Base-by-base conservation (phyloP, 1,140 invertebrate species). In the Pseudomyrmex pallidus region DNA sequence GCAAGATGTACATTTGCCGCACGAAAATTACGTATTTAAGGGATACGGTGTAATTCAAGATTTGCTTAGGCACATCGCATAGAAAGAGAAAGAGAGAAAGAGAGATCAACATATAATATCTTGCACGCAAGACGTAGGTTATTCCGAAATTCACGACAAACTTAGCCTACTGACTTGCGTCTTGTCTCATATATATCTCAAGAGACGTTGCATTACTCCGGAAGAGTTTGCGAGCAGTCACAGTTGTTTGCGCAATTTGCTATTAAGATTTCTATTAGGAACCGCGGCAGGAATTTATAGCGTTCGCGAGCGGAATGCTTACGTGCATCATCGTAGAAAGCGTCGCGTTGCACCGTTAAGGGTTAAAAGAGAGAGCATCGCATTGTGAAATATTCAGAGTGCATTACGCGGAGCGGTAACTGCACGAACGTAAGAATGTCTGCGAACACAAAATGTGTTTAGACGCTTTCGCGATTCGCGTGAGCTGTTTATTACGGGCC, bases 11-110 rank as follows among this genome's bases (percentile, higher is more conserved):
- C 54, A 35, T 68, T 76, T 59, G 68, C 67, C 72, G 70, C 67
- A 44, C 85, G 73, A 44, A 78, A 86, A 86, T 87, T 67, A 83
- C 44, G 72, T 72, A 25, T 68, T 78, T 78, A 76, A 44, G 50
- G 17, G 1, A 54, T 59, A 68, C 63, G 25, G n/a, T 56, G 74
- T 67, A 56, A 57, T 68, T 48, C 35, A 66, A 66, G 62, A 77
- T 68, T 48, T 25, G 17, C 17, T 25, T 44, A 54, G 63, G 48
- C 48, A 7, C 59, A 12, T 54, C 70, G 3, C 35, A 35, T 35
- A 35, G 35, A 35, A 35, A 35, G 5, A 35, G 35, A 35, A 35
- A 35, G 35, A 35, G 35, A 7, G 35, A 35, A 7, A 35, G 35
- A 35, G 35, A 35, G 0, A 35, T 35, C 35, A n/a, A n/a, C n/a